Percentiles rank a stretch among this genome's conserved stretches.
These are phyloP conservation scores for Rhizoglyphus robini DNA, from an alignment of 1,140 invertebrate species.

Conservation along the genomic window DNA sequence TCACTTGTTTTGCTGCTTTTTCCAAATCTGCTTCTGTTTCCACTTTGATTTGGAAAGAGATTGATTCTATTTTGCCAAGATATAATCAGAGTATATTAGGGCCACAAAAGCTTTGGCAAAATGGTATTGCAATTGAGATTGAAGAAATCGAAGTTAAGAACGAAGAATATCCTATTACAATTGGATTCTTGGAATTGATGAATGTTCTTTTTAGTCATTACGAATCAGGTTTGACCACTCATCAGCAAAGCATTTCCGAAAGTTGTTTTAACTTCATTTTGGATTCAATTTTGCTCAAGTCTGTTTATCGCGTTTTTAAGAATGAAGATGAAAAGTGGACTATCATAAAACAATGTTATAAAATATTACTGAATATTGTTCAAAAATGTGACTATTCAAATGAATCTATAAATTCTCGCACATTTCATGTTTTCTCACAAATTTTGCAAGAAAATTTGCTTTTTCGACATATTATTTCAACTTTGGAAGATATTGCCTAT, in stretches of 20 bases:
- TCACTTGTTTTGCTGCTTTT: conserved; percentile 58
- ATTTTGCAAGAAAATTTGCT: conserved; percentile 24
- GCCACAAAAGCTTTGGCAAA: conserved; percentile 20
- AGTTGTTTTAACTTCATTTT: conserved; percentile 21
- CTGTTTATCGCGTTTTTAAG: conserved; percentile 20
- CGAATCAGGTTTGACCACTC: not conserved
- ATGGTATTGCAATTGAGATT: conserved; percentile 39
- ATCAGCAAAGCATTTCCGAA: conserved; percentile 15
- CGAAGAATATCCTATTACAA: conserved; percentile 70
- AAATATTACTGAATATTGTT: conserved; percentile 14
- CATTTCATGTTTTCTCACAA: conserved; percentile 19
- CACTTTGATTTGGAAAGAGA: conserved; percentile 49
- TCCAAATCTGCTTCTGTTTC: conserved; percentile 57
- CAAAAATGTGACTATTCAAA: conserved; percentile 14
- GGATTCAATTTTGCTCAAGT: conserved; percentile 21
- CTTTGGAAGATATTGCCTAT: conserved; percentile 17
- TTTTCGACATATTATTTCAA: conserved; percentile 21
- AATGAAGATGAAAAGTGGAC: conserved; percentile 23
- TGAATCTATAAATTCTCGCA: not conserved
- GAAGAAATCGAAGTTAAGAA: conserved; percentile 69
- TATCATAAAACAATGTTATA: conserved; percentile 14
- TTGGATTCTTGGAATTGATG: conserved; percentile 61
- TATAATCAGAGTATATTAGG: not conserved
- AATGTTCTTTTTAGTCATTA: conserved; percentile 47
- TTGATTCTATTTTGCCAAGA: conserved; percentile 19